Conservation (phyloP, 2,797 vertebrate genomes). For the Falco biarmicus region DNA sequence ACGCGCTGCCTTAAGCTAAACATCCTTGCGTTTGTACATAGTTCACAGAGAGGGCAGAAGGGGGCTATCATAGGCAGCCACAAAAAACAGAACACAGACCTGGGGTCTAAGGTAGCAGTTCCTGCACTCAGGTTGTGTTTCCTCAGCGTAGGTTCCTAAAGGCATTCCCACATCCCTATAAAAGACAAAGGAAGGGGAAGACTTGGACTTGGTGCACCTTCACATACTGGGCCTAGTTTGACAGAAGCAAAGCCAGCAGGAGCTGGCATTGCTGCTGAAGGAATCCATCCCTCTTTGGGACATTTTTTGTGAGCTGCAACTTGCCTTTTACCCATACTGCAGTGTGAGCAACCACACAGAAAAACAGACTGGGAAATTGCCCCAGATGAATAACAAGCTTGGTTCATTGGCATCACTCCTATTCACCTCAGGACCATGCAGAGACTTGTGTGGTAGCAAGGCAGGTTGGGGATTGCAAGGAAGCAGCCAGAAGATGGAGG, state of each 20-base stretch:
- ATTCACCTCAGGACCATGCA: neutral
- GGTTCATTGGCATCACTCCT: neutral
- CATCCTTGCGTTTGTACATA: neutral
- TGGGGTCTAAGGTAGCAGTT: neutral
- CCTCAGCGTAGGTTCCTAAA: fast-evolving
- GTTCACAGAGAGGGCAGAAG: neutral
- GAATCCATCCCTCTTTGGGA: neutral
- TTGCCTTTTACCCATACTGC: neutral
- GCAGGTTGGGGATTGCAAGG: neutral
- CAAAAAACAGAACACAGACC: neutral
- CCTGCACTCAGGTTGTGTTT: neutral
- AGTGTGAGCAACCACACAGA: neutral
- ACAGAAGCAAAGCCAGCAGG: neutral
- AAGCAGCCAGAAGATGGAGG: neutral
- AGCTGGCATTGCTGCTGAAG: neutral
- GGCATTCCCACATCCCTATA: neutral
- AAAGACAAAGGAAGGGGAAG: neutral
- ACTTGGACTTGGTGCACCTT: neutral
- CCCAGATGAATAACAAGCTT: neutral
- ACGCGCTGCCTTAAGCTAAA: neutral
- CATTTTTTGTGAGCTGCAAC: neutral
- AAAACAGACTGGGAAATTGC: neutral
- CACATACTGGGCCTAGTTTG: neutral
- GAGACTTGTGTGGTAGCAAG: neutral
- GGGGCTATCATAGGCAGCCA: neutral